Evolutionary conservation across 2,797 vertebrate species (phyloP).

Genomic region (Pterois miles): DNA sequence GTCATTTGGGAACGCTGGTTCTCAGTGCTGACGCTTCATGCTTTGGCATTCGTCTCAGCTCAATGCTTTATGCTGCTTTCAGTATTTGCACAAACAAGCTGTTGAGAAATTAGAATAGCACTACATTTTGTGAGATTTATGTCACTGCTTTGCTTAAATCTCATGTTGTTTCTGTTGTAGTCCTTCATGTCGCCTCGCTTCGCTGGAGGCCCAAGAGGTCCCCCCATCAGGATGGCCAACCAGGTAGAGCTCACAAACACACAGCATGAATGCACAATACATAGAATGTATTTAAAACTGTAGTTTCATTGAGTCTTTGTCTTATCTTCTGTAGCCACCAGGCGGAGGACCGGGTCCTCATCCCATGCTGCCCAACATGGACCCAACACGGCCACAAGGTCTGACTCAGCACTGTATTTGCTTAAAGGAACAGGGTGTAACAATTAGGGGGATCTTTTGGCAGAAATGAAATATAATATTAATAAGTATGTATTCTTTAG

Average conservation of each 20-base stretch:
- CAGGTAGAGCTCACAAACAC: slow-evolving; percentile 84
- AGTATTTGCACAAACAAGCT: slow-evolving; percentile 28
- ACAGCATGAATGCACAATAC: background rate
- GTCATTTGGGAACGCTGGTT: slow-evolving; percentile 60
- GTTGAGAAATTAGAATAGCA: background rate
- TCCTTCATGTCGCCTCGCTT: slow-evolving; percentile 99
- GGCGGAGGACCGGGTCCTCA: slow-evolving; percentile 96
- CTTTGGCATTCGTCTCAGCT: slow-evolving; percentile 71
- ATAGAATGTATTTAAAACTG: background rate
- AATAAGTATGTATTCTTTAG: too few species aligned
- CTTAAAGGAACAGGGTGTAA: too few species aligned
- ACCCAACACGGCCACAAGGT: slow-evolving; percentile 98
- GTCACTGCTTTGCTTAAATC: background rate
- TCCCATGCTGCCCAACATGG: slow-evolving; percentile 98
- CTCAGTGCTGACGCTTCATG: slow-evolving; percentile 65
- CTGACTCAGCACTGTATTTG: slow-evolving; percentile 13
- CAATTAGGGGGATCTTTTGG: too few species aligned
- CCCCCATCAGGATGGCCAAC: slow-evolving; percentile 97
- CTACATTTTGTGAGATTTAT: background rate
- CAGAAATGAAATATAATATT: too few species aligned
- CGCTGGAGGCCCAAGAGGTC: slow-evolving; percentile 93
- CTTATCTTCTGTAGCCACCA: slow-evolving; percentile 85
- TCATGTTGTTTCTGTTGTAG: slow-evolving; percentile 82
- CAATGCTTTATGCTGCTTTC: slow-evolving; percentile 58
- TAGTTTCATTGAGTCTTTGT: background rate